Evolutionary conservation across 2,797 vertebrate genomes (phyloP).

Genomic region (Chloroceryle amazona): DNA sequence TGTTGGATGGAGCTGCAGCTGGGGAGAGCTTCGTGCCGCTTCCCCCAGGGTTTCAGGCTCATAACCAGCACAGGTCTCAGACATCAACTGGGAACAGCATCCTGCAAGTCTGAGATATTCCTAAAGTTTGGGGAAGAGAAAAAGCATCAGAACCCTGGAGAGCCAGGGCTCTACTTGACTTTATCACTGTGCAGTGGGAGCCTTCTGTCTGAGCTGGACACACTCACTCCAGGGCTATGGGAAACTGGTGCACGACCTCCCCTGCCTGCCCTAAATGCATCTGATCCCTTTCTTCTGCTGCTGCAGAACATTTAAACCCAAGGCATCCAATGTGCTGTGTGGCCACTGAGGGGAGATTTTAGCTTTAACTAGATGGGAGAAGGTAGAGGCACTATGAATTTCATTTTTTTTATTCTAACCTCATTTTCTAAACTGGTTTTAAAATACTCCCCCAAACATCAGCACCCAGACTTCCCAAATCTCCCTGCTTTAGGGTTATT

Average conservation of each 20-base stretch:
- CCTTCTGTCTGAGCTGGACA: fast-evolving
- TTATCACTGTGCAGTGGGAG: fast-evolving
- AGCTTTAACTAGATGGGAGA: not conserved
- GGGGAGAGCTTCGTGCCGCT: not conserved
- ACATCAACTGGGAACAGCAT: not conserved
- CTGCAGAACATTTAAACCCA: not conserved
- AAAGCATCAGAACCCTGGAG: fast-evolving
- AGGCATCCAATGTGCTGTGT: fast-evolving
- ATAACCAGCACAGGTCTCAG: fast-evolving
- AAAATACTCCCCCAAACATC: not conserved
- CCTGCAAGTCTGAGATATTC: not conserved
- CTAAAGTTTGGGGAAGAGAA: not conserved
- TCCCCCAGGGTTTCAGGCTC: fast-evolving
- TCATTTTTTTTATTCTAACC: not conserved
- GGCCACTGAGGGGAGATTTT: not conserved
- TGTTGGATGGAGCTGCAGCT: fast-evolving
- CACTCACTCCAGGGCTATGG: fast-evolving
- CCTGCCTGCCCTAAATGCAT: not conserved
- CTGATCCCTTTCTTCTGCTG: not conserved
- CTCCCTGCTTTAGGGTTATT: fast-evolving
- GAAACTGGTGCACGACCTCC: fast-evolving
- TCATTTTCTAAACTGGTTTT: not conserved
- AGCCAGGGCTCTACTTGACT: not conserved
- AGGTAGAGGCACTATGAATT: fast-evolving
- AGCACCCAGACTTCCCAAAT: not conserved